phyloP scores from a whole-genome alignment of 2,797 vertebrate genomes.

The Rhinoraja longicauda region DNA sequence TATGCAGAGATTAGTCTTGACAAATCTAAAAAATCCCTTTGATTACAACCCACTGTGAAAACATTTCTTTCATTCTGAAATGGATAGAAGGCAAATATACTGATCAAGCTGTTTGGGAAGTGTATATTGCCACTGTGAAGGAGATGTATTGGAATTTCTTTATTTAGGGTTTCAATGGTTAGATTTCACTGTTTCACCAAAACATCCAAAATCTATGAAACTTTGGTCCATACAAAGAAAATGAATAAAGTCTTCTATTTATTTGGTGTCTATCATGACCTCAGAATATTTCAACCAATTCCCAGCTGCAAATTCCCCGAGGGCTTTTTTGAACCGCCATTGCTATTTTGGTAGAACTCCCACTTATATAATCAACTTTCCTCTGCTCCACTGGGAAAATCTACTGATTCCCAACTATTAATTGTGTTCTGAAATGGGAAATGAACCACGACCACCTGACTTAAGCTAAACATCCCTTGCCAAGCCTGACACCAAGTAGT shows the following conservation, averaged over 20 bases:
- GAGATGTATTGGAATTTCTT: neutral
- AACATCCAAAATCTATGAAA: neutral
- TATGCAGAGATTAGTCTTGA: neutral
- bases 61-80: conserved; percentile 6
- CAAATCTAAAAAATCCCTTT: neutral
- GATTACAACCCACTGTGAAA: neutral
- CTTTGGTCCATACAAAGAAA: neutral
- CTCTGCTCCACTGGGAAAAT: neutral
- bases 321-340: too few species aligned
- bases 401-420: neutral
- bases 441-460: neutral
- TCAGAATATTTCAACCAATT: neutral
- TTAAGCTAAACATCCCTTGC: neutral
- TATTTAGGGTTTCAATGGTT: neutral
- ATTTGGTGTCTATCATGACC: neutral
- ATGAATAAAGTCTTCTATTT: neutral
- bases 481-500: neutral
- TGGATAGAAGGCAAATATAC: neutral
- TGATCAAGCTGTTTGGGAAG: neutral
- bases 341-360: neutral
- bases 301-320: neutral
- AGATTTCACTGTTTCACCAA: neutral
- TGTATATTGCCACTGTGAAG: neutral
- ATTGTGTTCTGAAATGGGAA: neutral
- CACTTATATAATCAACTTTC: neutral